Conservation (phyloP, 1,140 invertebrate species). For the Eurosta solidaginis region DNA sequence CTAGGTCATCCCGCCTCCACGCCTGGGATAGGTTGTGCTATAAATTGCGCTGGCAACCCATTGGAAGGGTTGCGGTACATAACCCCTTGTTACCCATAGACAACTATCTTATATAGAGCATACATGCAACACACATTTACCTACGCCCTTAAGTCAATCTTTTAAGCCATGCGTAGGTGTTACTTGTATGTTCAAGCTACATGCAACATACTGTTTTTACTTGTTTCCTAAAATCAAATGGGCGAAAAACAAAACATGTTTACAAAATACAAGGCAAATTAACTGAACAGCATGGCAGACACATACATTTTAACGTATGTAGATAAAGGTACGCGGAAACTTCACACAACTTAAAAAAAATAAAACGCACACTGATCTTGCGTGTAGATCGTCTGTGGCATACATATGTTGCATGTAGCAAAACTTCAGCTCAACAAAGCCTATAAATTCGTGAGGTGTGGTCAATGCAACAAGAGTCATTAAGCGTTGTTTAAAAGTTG, state of each 20-base stretch:
- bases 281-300: slow-evolving; percentile 1
- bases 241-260: neutral
- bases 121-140: neutral
- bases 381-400: neutral
- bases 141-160: neutral
- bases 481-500: neutral
- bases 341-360: neutral
- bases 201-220: neutral
- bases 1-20: too few species aligned
- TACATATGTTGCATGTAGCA: neutral
- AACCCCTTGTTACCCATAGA: neutral
- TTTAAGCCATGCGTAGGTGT: neutral
- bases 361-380: neutral
- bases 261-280: neutral
- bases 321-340: neutral
- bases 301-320: neutral
- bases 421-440: neutral
- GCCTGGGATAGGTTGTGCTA: too few species aligned
- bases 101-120: too few species aligned
- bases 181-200: neutral
- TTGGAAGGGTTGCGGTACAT: too few species aligned
- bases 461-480: neutral
- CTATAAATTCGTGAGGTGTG: neutral
- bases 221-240: too few species aligned
- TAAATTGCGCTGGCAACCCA: too few species aligned